phyloP scores from a whole-genome alignment of 2,888 invertebrate genomes.

The Parapristionchus giblindavisi region DNA sequence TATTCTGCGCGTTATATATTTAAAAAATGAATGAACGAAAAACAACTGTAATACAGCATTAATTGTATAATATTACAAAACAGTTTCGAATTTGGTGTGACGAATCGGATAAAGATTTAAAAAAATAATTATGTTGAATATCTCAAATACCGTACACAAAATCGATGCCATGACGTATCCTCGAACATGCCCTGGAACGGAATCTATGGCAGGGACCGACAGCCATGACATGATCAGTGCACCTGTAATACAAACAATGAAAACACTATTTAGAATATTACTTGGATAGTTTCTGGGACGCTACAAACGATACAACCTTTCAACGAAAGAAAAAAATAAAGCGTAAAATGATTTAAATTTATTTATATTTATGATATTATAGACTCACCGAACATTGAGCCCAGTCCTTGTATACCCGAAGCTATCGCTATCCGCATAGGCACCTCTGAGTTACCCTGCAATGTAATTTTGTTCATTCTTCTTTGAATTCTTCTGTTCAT shows the following conservation, averaged over 20 bases:
- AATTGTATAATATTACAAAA: too few relatives aligned
- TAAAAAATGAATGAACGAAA: too few relatives aligned
- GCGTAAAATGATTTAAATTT: not conserved
- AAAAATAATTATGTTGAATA: too few relatives aligned
- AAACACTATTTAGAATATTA: not conserved
- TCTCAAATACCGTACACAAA: too few relatives aligned
- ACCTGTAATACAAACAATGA: not conserved
- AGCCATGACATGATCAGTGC: constrained; percentile 44
- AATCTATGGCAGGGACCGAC: constrained; percentile 49
- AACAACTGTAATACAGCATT: too few relatives aligned
- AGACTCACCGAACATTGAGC: constrained; percentile 38
- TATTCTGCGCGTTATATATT: too few relatives aligned
- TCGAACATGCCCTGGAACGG: constrained; percentile 48
- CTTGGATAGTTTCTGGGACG: not conserved
- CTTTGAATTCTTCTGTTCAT: too few relatives aligned
- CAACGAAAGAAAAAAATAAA: too few relatives aligned
- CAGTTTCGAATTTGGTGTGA: too few relatives aligned
- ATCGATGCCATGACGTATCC: constrained; percentile 51
- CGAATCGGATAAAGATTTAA: too few relatives aligned
- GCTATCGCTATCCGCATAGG: constrained; percentile 60
- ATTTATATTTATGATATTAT: not conserved
- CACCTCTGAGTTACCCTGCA: constrained; percentile 57
- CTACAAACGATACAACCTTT: too few relatives aligned
- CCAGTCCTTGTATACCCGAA: constrained; percentile 47
- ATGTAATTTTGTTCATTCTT: too few relatives aligned